A percentile compares a stretch with the other conserved stretches of the same genome.
Conservation (phyloP, 2,888 invertebrate genomes). For the Trisateles emortualis region DNA sequence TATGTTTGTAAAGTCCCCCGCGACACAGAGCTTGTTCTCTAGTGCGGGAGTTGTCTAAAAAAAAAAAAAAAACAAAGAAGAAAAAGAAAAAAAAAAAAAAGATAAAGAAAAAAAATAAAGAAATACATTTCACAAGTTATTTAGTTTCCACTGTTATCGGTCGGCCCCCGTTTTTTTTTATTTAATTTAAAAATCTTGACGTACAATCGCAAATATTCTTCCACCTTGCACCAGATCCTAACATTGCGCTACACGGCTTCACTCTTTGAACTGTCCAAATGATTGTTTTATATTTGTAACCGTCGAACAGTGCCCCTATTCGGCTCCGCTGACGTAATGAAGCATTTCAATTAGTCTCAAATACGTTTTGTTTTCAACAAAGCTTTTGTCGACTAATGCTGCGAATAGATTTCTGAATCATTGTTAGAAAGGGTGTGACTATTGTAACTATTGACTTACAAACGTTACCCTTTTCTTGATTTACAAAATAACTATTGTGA, state of each 20-base stretch:
- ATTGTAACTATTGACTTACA: conserved; percentile 38
- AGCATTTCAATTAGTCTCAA: conserved; percentile 81
- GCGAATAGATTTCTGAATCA: conserved; percentile 56
- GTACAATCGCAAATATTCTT: too few relatives aligned
- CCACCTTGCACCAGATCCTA: conserved; percentile 50
- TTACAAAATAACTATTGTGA: conserved; percentile 11
- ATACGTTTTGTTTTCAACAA: conserved; percentile 75
- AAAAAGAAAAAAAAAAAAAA: too few relatives aligned
- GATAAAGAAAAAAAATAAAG: too few relatives aligned
- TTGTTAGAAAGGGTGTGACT: conserved; percentile 55
- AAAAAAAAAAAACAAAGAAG: too few relatives aligned
- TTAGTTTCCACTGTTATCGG: too few relatives aligned
- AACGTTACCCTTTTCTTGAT: conserved; percentile 48
- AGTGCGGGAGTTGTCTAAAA: too few relatives aligned
- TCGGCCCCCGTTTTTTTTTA: too few relatives aligned
- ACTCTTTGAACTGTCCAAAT: conserved; percentile 84
- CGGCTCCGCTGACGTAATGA: conserved; percentile 74
- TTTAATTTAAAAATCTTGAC: too few relatives aligned
- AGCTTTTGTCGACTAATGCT: conserved; percentile 65
- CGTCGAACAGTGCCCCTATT: conserved; percentile 78
- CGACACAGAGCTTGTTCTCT: too few relatives aligned
- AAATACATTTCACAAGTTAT: too few relatives aligned
- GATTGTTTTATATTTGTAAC: conserved; percentile 86
- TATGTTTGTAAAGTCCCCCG: too few relatives aligned
- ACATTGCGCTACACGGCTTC: conserved; percentile 74